Evolutionary conservation across 2,888 invertebrate species (phyloP), one percentile per base, ranked within the genome.

Genomic region (Prostheceraeus crozeri): DNA sequence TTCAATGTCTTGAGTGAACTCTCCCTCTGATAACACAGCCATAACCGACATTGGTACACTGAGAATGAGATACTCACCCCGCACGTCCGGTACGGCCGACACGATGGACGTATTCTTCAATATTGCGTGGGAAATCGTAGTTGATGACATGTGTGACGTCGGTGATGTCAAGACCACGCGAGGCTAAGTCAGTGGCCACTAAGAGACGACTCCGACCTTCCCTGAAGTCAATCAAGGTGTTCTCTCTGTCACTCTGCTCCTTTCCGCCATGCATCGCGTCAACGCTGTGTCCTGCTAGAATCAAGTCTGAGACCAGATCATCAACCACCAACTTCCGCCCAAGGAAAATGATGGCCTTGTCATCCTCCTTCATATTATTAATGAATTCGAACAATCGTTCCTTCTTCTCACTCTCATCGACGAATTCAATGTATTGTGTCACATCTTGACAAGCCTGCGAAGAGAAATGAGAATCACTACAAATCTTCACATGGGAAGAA

Each of bases 31-130:
- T n/a, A n/a, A n/a, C n/a, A n/a, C n/a, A n/a, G n/a, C n/a, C n/a
- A n/a, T n/a, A n/a, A n/a, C n/a, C n/a, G n/a, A n/a, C n/a, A n/a
- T n/a, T n/a, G n/a, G n/a, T n/a, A n/a, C n/a, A n/a, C n/a, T n/a
- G n/a, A n/a, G n/a, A n/a, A n/a, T n/a, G n/a, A n/a, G n/a, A n/a
- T 56, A 56, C 67, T 65, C 66, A 76, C 14, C 93, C 93, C 14
- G 94, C 93, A 60, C 93, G 81, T 0, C 93, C 94, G 0, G 93
- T 94, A 62, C 94, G 82, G 0, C 93, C 93, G n/a, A 94, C 88
- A 62, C 93, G 82, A 72, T 94, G 93, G 0, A 89, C 89, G 77
- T 93, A 94, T 70, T 94, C 93, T 73, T 93, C 93, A 68, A 93
- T 88, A 69, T 90, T 88, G 14, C 85, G 81, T 0, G 93, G 93